Evolutionary conservation across 2,113 vertebrate species (phyloP), one percentile per base, ranked within the genome.

Genomic region (Tamias sibiricus): DNA sequence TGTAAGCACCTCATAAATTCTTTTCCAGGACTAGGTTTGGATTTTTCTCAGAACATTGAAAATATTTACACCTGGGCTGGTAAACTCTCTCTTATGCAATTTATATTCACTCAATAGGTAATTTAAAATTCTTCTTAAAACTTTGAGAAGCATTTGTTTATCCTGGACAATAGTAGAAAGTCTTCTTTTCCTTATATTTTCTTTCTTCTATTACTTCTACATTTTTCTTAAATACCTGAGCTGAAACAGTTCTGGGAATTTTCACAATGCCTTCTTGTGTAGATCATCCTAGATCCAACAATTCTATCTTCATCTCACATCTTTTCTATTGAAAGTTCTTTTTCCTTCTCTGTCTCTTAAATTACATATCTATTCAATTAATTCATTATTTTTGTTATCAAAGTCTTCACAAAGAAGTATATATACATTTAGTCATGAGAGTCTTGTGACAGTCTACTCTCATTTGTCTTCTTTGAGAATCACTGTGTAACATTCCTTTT

Each of bases 1-100:
- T 76, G 8, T 79, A 87, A 86, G 19, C 26, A 91, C 42, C 79
- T 91, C 86, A 80, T 95, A 95, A 96, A 94, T 93, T 85, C 35
- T 66, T 79, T 84, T 59, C 13, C 5, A 89, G 14, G 35, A 14
- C 17, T 72, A 81, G 10, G 13, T 75, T 87, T 95, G n/a, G 26
- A 72, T 68, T 85, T 9, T 32, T 44, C 22, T 83, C 14, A 91
- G 26, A 80, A 72, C 14, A 52, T 10, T 87, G 42, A 90, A 96
- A 96, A 79, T 87, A 84, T 92, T 95, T 96, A 72, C 54, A 64
- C 16, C 30, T 76, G 35, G 1, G 4, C 1, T 86, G 87, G 19
- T 57, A 92, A 97, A 93, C 16, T 68, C 35, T 44, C 26, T 30
- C 49, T 81, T 93, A 40, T 92, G 40, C 62, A 92, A 26, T 97